Evolutionary conservation across 2,888 invertebrate species (phyloP), one percentile per base, ranked within the genome.

Genomic region (Eumacrocentrus americanus): DNA sequence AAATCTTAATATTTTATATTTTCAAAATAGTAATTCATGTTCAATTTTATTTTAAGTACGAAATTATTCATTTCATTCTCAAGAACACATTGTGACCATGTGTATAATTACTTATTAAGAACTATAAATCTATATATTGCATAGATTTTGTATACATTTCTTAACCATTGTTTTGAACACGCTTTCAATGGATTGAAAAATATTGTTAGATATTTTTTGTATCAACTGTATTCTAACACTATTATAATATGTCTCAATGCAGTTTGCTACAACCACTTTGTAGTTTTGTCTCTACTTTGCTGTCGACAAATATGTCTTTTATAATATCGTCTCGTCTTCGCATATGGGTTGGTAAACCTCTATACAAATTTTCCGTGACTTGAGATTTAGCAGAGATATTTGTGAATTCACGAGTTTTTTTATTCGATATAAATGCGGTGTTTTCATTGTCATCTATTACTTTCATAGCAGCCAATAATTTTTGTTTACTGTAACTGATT

Each of bases 381-480:
- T 77, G 75, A 14, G 73, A 72, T 55, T 74, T 68, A n/a, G 60
- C 64, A 1, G 63, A 18, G 18, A 29, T 47, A 4, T 62, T 67
- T 12, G 60, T 66, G n/a, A n/a, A n/a, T 7, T 62, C 65, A n/a
- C 60, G 68, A 50, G 65, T 34, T 56, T 72, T 75, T 47, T 69
- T 67, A 58, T 69, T 71, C 18, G 66, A 60, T 12, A 72, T 9
- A 61, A 72, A 74, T 53, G 79, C 78, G 37, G 80, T 73, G 54
- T 79, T 78, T 47, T 78, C 78, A 38, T 80, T 80, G 60, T 85
- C 82, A 71, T 88, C 88, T 63, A 89, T 88, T 18, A 86, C 87
- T 70, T 86, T 86, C 61, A 89, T 81, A 1, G 87, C 85, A 11
- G 87, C 88, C 53, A 89, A 79, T 40, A 89, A 75, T 70, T 87